These are phyloP conservation scores for Cordilura impudica DNA, from an alignment of 2,888 invertebrate genomes.

Conservation along the genomic window DNA sequence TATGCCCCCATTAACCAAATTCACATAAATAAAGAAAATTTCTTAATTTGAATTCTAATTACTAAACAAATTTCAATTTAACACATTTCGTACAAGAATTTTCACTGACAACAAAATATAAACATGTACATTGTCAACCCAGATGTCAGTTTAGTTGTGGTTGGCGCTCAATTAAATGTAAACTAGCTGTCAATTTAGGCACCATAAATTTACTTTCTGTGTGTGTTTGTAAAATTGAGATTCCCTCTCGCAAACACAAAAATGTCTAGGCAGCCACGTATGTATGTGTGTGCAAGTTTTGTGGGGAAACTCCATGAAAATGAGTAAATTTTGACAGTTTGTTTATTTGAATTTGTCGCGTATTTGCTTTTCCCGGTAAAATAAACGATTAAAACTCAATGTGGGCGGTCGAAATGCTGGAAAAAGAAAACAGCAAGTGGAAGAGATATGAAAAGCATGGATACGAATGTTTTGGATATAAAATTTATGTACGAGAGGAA, in stretches of 20 bases:
- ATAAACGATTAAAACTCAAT: conserved; percentile 68
- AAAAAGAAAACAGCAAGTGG: background rate
- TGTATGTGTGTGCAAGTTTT: conserved; percentile 9
- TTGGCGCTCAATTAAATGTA: conserved; percentile 61
- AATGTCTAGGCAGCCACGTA: conserved; percentile 54
- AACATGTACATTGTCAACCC: conserved; percentile 65
- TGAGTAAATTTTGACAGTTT: conserved; percentile 75
- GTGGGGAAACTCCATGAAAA: conserved; percentile 64
- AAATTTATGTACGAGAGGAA: conserved; percentile 42
- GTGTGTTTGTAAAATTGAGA: conserved; percentile 38
- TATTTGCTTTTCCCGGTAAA: conserved; percentile 68
- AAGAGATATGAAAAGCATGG: conserved; percentile 47
- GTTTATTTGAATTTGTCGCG: conserved; percentile 76
- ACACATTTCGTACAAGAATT: conserved; percentile 1
- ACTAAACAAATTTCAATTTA: conserved; percentile 4
- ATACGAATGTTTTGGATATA: conserved; percentile 34
- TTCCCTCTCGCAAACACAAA: conserved; percentile 61
- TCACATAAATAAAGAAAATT: background rate
- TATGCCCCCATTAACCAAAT: no score
- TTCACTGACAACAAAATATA: conserved; percentile 48
- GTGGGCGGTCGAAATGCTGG: conserved; percentile 71
- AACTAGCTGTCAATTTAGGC: conserved; percentile 57
- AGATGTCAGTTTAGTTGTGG: conserved; percentile 63
- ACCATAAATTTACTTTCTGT: conserved; percentile 33
- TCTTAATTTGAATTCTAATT: background rate